A percentile compares a stretch with the other conserved stretches of the same genome.
These are phyloP conservation scores for Hymenochirus boettgeri DNA, from an alignment of 2,113 vertebrate genomes.

Conservation along the genomic window DNA sequence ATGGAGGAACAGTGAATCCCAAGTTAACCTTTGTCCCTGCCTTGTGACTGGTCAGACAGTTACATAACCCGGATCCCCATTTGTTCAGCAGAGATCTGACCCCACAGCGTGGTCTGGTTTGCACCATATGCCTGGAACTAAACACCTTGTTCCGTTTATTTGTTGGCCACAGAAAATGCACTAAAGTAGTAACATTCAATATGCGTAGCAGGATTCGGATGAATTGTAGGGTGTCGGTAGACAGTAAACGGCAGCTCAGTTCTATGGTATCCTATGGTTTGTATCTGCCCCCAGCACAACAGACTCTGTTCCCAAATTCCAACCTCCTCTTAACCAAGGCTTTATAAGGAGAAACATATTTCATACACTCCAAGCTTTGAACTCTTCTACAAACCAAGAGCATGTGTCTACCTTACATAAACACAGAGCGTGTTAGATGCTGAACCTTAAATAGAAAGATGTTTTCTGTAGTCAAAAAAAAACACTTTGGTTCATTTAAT, in stretches of 20 bases:
- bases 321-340: conserved; percentile 18
- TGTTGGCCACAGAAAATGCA: conserved; percentile 16
- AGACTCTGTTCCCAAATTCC: conserved; percentile 16
- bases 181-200: conserved; percentile 24
- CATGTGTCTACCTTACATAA: conserved; percentile 3
- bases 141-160: conserved; percentile 12
- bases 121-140: neutral
- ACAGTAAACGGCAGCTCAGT: conserved; percentile 18
- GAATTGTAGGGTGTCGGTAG: conserved; percentile 3
- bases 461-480: no score
- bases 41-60: neutral
- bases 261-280: conserved; percentile 10
- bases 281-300: conserved; percentile 12
- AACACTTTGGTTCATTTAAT: no score
- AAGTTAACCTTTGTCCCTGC: no score
- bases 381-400: conserved; percentile 29
- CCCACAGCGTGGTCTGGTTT: conserved; percentile 2
- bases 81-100: neutral
- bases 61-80: neutral
- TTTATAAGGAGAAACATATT: conserved; percentile 30
- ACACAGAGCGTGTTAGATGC: no score
- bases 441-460: no score
- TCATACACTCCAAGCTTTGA: conserved; percentile 22
- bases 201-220: conserved; percentile 10
- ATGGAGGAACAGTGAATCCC: no score